Base-by-base conservation (phyloP, 1,140 invertebrate species). In the Tyrophagus putrescentiae region DNA sequence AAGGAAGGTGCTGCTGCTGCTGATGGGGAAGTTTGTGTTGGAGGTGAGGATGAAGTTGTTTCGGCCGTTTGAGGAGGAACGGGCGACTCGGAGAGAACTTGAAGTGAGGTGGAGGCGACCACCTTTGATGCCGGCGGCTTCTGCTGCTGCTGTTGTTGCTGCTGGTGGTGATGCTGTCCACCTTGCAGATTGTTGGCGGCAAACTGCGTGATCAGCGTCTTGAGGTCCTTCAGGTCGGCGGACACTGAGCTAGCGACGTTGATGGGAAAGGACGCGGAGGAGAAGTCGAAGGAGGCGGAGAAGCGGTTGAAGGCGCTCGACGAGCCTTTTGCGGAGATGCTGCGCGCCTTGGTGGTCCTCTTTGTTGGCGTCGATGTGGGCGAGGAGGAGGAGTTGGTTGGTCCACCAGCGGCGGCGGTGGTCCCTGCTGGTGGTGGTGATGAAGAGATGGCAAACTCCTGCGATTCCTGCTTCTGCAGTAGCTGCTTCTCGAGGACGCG, bases 241-340 rank as follows among this genome's bases (percentile, higher is more conserved):
- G 18, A 25, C 4, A 42, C 57, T 33, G 34, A 42, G 4, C 9
- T 16, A 16, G 57, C 57, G 13, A 59, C 7, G 21, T 29, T 33
- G 13, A 42, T 42, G 4, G 64, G 64, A 13, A 64, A 54, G 54
- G 57, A 63, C 59, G 44, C 64, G 45, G 41, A 21, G 21, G 41
- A 66, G 61, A 60, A 60, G 53, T 61, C 58, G 52, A 62, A 65
- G 25, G 61, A 65, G 21, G 44, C 62, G 60, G 52, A 67, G 63
- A 61, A 65, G 60, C 59, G 52, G 57, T 48, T 64, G 63, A 42
- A 25, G 18, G 33, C 16, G n/a, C 57, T 64, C 60, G 60, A 66
- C n/a, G n/a, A 42, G 18, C 25, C 25, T 42, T 1, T 5, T 42
- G 41, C 6, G 18, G 41, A 21, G 41, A 42, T 3, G 41, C 1